These are phyloP conservation scores for Heliornis fulica DNA, from an alignment of 2,113 vertebrate species.

Conservation along the genomic window DNA sequence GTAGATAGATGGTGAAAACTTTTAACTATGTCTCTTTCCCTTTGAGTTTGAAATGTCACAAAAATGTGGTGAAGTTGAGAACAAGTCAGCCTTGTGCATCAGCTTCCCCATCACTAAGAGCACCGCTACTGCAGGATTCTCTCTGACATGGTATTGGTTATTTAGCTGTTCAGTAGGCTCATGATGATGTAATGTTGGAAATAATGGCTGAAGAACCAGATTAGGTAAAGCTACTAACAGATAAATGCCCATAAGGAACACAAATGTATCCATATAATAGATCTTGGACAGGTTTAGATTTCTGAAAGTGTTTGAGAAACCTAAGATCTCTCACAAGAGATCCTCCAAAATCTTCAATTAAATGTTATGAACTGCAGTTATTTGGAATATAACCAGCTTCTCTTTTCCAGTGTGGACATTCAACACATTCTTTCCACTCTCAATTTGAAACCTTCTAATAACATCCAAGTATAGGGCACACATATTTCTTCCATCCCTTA, in stretches of 20 bases:
- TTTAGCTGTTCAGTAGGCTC: background rate
- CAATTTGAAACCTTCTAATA: background rate
- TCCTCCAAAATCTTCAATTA: background rate
- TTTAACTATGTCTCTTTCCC: background rate
- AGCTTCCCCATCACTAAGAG: background rate
- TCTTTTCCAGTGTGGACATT: background rate
- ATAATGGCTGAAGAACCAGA: background rate
- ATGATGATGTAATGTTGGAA: background rate
- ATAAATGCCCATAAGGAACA: background rate
- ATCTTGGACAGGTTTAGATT: background rate
- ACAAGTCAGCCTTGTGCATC: background rate
- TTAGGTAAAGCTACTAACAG: background rate
- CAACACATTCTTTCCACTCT: background rate
- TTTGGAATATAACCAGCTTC: background rate
- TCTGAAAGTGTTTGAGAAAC: background rate
- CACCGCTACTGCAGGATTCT: background rate
- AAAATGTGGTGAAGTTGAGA: background rate
- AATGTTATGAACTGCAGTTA: background rate
- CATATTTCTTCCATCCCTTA: background rate
- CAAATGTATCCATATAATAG: accelerated
- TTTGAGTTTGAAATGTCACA: background rate
- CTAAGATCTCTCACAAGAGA: background rate
- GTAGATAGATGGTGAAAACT: background rate
- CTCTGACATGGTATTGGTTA: background rate
- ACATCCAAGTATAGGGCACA: background rate